Base-by-base conservation (phyloP, 1,140 invertebrate species). In the Lineus longissimus region DNA sequence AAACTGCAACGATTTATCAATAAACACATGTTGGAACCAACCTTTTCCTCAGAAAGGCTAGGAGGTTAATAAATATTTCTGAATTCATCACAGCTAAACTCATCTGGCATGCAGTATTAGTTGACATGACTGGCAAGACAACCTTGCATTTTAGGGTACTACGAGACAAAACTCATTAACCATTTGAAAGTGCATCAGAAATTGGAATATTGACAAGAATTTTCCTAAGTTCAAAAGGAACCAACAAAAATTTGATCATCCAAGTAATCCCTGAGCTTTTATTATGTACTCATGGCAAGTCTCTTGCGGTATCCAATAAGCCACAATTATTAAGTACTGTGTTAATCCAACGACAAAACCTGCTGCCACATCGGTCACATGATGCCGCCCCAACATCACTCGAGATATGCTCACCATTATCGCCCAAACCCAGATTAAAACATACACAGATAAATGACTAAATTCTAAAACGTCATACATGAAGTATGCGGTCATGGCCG, bases 371-470 rank as follows among this genome's bases (percentile, higher is more conserved):
- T 98, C 96, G 6, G 93, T 76, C 27, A 97, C 75, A 79, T 94
- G 90, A 82, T 98, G 96, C 64, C 94, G 85, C 57, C 87, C 87
- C 62, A 93, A 79, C 1, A 95, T 75, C 36, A 96, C 80, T 71
- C 95, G 84, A 6, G 94, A 96, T 0, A 91, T 40, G 63, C 86
- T 88, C 1, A 97, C 87, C 27, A 88, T 81, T 1, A 86, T 74
- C 4, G 87, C 84, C 94, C 94, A 97, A 0, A 87, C 61, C 54
- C 17, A 55, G 55, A 71, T 54, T 67, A 43, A 59, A 59, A 22
- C 72, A 54, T 72, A 59, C 30, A 64, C 69, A 36, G 9, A 17
- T 17, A n/a, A 6, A 56, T n/a, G 11, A 11, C 55, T 43, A 23
- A 77, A 62, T 17, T 59, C 23, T 74, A 64, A 36, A 66, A 65